Evolutionary conservation across 2,888 invertebrate species (phyloP).

Genomic region (Eueremaeus valkanovi): DNA sequence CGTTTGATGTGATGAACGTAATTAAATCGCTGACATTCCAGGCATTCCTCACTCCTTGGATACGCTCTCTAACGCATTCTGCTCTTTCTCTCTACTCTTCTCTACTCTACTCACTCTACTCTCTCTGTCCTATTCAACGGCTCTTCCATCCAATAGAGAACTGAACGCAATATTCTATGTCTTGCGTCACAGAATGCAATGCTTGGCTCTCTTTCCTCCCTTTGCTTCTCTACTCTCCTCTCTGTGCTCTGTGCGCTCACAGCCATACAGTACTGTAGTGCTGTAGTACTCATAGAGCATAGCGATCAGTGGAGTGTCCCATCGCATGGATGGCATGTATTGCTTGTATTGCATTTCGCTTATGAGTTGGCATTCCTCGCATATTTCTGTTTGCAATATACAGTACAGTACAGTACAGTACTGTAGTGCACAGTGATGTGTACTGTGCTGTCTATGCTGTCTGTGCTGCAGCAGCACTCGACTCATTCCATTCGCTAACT

Average conservation of each 20-base stretch:
- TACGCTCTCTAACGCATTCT: not conserved
- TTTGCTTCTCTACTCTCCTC: not conserved
- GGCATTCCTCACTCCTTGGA: conserved; percentile 38
- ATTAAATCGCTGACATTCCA: conserved; percentile 39
- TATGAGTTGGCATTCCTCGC: conserved; percentile 28
- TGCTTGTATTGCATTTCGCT: conserved; percentile 33
- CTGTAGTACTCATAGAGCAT: not conserved
- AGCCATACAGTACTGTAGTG: not conserved
- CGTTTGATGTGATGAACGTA: conserved; percentile 30
- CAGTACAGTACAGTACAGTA: no score
- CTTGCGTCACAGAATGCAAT: conserved; percentile 36
- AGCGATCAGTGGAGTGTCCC: conserved; percentile 16
- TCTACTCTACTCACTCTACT: conserved; percentile 15
- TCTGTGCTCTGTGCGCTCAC: not conserved
- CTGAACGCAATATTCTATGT: conserved; percentile 7
- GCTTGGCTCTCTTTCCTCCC: not conserved
- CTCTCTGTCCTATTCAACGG: conserved; percentile 13
- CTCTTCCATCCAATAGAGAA: conserved; percentile 8
- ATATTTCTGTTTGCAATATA: conserved; percentile 14
- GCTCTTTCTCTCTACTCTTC: not conserved
- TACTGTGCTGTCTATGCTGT: not conserved
- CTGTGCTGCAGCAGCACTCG: not conserved
- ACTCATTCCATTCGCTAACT: not conserved
- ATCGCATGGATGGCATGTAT: conserved; percentile 25
- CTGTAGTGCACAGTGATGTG: no score